phyloP scores from a whole-genome alignment of 2,113 vertebrate species.

The Nerophis lumbriciformis region DNA sequence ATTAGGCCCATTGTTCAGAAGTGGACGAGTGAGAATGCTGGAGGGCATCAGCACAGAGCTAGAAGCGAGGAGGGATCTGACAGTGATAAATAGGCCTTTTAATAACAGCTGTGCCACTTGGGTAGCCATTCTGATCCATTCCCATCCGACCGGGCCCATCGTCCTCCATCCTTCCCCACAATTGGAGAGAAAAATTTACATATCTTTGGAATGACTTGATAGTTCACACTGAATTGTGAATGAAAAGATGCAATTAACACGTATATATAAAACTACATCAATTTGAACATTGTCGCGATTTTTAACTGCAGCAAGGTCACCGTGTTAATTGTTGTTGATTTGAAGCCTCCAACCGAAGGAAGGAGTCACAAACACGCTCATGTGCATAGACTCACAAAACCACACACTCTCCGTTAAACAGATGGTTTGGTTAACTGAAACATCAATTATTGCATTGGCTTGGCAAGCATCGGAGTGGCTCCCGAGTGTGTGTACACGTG shows the following conservation, averaged over 20 bases:
- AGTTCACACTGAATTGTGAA: constrained; percentile 31
- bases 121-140: constrained; percentile 69
- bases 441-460: constrained; percentile 72
- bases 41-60: constrained; percentile 63
- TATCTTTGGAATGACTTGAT: constrained; percentile 45
- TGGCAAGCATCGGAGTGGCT: constrained; percentile 59
- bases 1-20: constrained; percentile 69
- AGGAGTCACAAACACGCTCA: constrained; percentile 5
- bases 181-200: constrained; percentile 58
- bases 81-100: constrained; percentile 84
- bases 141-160: constrained; percentile 52
- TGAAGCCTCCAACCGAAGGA: constrained; percentile 25
- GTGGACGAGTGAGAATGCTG: constrained; percentile 68
- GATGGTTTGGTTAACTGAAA: constrained; percentile 75
- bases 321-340: constrained; percentile 38
- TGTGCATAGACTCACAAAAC: constrained; percentile 11
- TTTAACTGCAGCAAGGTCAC: constrained; percentile 21
- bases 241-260: constrained; percentile 30
- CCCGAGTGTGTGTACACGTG: constrained; percentile 28
- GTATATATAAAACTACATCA: constrained; percentile 8
- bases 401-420: constrained; percentile 57
- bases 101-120: constrained; percentile 80
- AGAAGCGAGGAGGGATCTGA: constrained; percentile 70
- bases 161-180: constrained; percentile 35
- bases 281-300: constrained; percentile 7